A percentile compares a stretch with the other conserved stretches of the same genome.
These are phyloP conservation scores for Tyria jacobaeae DNA, from an alignment of 2,888 invertebrate species.

Conservation along the genomic window DNA sequence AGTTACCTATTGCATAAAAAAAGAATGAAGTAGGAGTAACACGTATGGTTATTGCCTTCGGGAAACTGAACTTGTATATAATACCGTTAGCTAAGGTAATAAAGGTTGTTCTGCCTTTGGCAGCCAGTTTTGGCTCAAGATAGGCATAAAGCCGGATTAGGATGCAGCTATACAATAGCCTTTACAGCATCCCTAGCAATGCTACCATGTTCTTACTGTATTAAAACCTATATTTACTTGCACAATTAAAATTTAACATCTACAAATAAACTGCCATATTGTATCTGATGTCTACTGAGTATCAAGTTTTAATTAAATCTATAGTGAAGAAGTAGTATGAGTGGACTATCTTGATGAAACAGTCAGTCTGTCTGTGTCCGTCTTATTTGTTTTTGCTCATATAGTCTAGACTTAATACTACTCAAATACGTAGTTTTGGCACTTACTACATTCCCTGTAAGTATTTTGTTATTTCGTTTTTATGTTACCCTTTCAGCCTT, in stretches of 20 bases:
- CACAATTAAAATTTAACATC: background rate
- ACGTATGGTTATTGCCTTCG: too few species aligned
- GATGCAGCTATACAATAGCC: background rate
- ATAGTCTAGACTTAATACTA: too few species aligned
- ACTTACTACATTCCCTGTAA: too few species aligned
- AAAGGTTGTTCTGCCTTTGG: background rate
- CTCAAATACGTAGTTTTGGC: too few species aligned
- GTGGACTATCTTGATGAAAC: slow-evolving; percentile 20
- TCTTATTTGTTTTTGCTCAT: too few species aligned
- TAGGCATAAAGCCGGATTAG: background rate
- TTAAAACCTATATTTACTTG: background rate
- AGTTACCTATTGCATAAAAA: too few species aligned
- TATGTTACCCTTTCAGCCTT: too few species aligned
- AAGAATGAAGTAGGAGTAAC: too few species aligned
- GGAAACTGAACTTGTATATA: background rate
- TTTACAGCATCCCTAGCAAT: slow-evolving; percentile 1
- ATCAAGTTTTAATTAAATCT: background rate
- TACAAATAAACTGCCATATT: too few species aligned
- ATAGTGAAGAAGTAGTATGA: background rate
- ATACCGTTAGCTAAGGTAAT: background rate
- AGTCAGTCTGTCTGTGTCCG: too few species aligned
- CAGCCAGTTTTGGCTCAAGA: slow-evolving; percentile 3
- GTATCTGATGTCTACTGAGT: background rate
- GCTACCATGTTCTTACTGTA: too few species aligned
- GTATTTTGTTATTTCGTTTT: too few species aligned